Evolutionary conservation across 2,888 invertebrate genomes (phyloP), one percentile per base, ranked within the genome.

Genomic region (Pseudococcus viburni): DNA sequence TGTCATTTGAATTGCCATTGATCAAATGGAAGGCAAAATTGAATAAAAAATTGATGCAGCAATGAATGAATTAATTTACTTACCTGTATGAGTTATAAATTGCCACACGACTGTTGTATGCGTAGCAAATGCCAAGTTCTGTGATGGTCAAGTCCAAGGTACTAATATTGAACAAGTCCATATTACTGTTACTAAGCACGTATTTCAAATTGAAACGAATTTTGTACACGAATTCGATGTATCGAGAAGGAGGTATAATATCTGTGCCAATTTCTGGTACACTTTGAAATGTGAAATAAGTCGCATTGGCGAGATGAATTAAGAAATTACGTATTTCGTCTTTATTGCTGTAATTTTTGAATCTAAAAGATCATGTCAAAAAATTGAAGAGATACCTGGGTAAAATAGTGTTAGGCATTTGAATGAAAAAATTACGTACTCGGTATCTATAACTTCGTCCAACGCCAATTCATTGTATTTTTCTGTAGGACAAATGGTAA

Each of bases 121-220:
- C 92, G 91, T 94, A 94, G 90, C 95, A 95, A 88, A 95, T 91
- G 1, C 95, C 95, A 92, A 94, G 93, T 91, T 95, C 95, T 0
- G 95, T 94, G 12, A 95, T 91, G 0, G 94, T 94, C 12, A 93
- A 93, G 73, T 94, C 92, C n/a, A 95, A 92, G 26, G 77, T 64
- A 77, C 80, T 84, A 17, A 86, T 42, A 17, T 88, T 77, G 83
- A 39, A 89, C 64, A 89, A 88, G 73, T 89, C 89, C 80, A 87
- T 89, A 68, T 89, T 85, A 64, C 89, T 90, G 26, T 88, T 89
- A 17, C 89, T 89, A 33, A 89, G 88, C 15, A 59, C 77, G 51
- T 89, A 89, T 11, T 87, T 73, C 51, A 90, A 85, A 39, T 88
- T 55, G 6, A 88, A 85, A 19, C 55, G 80, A 19, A 89, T 86